Base-by-base conservation (phyloP, 2,113 vertebrate species). In the Noctilio leporinus region DNA sequence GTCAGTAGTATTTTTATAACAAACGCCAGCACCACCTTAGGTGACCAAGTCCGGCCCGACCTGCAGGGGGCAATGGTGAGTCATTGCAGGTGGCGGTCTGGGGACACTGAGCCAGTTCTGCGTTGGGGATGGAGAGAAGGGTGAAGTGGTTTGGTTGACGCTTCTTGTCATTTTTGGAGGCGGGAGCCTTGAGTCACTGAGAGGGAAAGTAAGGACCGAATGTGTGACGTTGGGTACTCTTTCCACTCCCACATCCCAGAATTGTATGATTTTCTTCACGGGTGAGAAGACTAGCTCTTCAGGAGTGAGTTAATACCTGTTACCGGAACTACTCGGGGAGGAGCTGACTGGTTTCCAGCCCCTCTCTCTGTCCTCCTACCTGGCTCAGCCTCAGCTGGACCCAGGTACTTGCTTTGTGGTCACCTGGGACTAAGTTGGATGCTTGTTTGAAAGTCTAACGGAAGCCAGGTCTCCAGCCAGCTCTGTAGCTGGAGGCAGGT, bases 21-120 rank as follows among this genome's bases (percentile, higher is more conserved):
- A 15, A 3, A 3, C 12, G 1, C 75, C 51, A 9, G 38, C 33
- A 43, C 3, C 3, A 30, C 40, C 12, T 28, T 24, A 9, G 7
- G 28, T 33, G 24, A 57, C 19, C 9, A 35, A 17, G 55, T 10
- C 57, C 17, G n/a, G 9, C 40, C 57, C 40, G 51, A 88, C 49
- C 83, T 19, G 12, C 33, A 5, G 45, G 5, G 33, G 38, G 26
- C 2, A 0, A 33, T 64, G 35, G 16, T 45, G 75, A 30, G 30
- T 49, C 62, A 15, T 15, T 20, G 1, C 51, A 15, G 40, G 33
- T 24, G n/a, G 62, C 22, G 19, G 7, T 62, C 2, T 2, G 16
- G 33, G 22, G n/a, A 40, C 38, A 38, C 2, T 4, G 51, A 45
- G 3, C 10, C 11, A 4, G 1, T 33, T n/a, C 10, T 4, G 4